Evolutionary conservation across 2,113 vertebrate genomes (phyloP), one percentile per base, ranked within the genome.

Genomic region (Rhombomys opimus): DNA sequence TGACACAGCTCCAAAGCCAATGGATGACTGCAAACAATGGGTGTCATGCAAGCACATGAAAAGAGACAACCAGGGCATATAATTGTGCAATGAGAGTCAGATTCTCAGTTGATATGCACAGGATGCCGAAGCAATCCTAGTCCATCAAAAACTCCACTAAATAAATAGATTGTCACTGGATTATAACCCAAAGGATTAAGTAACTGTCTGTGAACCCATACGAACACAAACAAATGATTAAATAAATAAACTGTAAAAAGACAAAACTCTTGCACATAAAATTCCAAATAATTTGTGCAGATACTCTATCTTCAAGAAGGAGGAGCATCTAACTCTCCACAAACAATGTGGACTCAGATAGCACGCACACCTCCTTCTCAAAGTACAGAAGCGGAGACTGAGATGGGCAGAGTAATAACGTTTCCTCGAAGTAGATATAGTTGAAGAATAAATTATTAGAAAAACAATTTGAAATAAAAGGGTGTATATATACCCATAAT

Each of bases 101-200:
- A 54, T 77, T 95, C 75, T 90, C 75, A 81, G 25, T 57, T 61
- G 2, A 93, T 75, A 59, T 3, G 17, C 59, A 35, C 32, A 15
- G 12, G 14, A 76, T 46, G 54, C 72, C 91, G 91, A 94, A 93
- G 85, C 46, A 90, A 94, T 35, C n/a, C 77, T 87, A 32, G 41
- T 72, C 78, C 92, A 84, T 96, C 20, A 82, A 84, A 95, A 84
- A 92, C 38, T 73, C 91, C 90, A 81, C 81, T 76, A 93, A 85
- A 57, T 85, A 90, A 91, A 92, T 84, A 90, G 94, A 93, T 50
- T 67, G 80, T n/a, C 46, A 50, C 23, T 81, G 59, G 68, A 35
- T 81, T 86, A 73, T 91, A 93, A 89, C 25, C n/a, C 46, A 81
- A 82, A 91, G 32, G 90, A 84, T 68, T 90, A 94, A 89, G 52